phyloP scores from a whole-genome alignment of 2,797 vertebrate species.

The Scyliorhinus canicula region DNA sequence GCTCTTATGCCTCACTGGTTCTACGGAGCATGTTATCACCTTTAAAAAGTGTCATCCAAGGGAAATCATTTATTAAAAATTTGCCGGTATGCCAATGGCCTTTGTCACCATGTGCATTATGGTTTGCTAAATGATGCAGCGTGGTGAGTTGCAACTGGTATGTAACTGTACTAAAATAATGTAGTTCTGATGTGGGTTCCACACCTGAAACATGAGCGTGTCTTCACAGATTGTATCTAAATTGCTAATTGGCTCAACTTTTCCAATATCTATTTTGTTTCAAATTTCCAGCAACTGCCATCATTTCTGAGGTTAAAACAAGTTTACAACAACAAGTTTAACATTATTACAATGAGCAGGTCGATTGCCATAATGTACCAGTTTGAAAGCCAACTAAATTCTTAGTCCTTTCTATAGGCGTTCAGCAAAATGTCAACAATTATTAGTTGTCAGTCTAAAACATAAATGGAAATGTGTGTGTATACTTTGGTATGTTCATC shows the following conservation, averaged over 20 bases:
- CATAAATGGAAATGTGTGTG: not conserved
- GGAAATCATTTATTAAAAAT: not conserved
- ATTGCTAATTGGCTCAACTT: not conserved
- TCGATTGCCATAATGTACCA: not conserved
- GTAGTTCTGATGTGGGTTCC: not conserved
- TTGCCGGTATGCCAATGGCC: not conserved
- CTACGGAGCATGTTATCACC: not conserved
- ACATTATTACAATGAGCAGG: not conserved
- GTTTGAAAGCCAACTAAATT: not conserved
- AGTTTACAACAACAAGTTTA: too few relatives aligned
- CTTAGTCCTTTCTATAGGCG: too few relatives aligned
- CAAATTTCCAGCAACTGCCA: not conserved
- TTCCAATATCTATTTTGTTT: not conserved
- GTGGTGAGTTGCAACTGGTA: not conserved
- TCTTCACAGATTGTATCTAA: not conserved
- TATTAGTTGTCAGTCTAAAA: not conserved
- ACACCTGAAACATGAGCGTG: not conserved
- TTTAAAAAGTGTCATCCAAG: not conserved
- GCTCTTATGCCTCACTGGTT: not conserved
- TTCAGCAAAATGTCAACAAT: not conserved
- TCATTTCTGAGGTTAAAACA: not conserved
- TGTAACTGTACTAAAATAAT: not conserved
- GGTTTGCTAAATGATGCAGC: not conserved
- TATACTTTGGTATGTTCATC: not conserved
- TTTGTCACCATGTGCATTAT: not conserved